Evolutionary conservation across 2,113 vertebrate species (phyloP), one percentile per base, ranked within the genome.

Genomic region (Amblyornis subalaris): DNA sequence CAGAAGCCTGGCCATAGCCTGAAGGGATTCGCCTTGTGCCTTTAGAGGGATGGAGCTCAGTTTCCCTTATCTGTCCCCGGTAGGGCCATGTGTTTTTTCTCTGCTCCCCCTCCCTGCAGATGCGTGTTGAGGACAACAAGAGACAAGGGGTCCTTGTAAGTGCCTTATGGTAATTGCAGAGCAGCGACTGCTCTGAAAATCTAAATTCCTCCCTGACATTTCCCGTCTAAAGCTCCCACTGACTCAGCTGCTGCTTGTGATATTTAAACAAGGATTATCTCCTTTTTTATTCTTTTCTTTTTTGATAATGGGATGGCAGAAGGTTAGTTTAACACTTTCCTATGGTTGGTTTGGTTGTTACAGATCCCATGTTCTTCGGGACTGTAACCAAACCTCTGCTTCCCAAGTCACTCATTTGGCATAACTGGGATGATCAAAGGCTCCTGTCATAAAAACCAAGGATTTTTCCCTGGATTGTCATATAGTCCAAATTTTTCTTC

Each of bases 171-270:
- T 98, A 97, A 98, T 98, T 97, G 93, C 51, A 60, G 95, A 92
- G 92, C 91, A 93, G 88, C 77, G 83, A 94, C 91, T 95, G 96
- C 91, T 91, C 51, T 79, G 92, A 95, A 94, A 95, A 95, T 97
- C 97, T 96, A 97, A 96, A 95, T 98, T 97, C 95, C 95, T 96
- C 69, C 67, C 96, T 98, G 98, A 98, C 98, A 98, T 98, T 98
- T 98, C 93, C 96, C 90, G 93, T 85, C 96, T 91, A 95, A 90
- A 71, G 88, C 80, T 90, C 75, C 64, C 75, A 93, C 94, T 40
- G 84, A 95, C 87, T 92, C 92, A 96, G 96, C 89, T 80, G 88
- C 93, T 79, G 44, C 69, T 94, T 60, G 96, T 98, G 97, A 97
- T 96, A 98, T 98, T 98, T 98, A 97, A 93, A 97, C 96, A 97